Evolutionary conservation across 2,888 invertebrate species (phyloP), one percentile per base, ranked within the genome.

Genomic region (Tinea trinotella): DNA sequence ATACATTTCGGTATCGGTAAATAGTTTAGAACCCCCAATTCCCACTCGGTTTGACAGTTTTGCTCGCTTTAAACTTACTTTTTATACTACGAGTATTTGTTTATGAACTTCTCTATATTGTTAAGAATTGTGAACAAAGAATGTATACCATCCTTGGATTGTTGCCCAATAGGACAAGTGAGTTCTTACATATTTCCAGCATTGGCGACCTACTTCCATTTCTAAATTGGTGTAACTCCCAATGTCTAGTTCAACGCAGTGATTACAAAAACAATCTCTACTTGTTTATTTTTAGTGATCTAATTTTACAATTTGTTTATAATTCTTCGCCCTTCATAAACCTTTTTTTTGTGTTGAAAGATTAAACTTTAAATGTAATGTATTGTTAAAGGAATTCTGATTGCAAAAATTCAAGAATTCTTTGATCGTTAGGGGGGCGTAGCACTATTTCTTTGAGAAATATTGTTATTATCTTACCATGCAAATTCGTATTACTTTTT

Each of bases 121-220:
- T 7, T 7, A 30, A 30, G 30, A 30, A 30, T n/a, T n/a, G n/a
- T n/a, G n/a, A n/a, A n/a, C 30, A 10, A 10, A 30, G 13, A 15
- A 40, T 17, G 18, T 19, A 46, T 19, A 46, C 19, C 6, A 19
- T 46, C 17, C 17, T 19, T 46, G 46, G 46, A 46, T 15, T 40
- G 13, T 40, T 46, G 46, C 46, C 46, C 46, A 46, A 46, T 46
- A 17, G 19, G 19, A 19, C 19, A 46, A 19, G 13, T 40, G 6
- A 24, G 24, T 24, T 24, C 40, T 40, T 12, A 7, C 19, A 5
- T 19, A 19, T 18, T 19, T 46, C 46, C 46, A 46, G 46, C 19
- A 46, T 46, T 46, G 18, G 19, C 17, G 46, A 46, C 46, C 46
- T 46, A 46, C 19, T 19, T 46, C 19, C 15, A 10, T 19, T 17